Base-by-base conservation (phyloP, 2,888 invertebrate species). In the Acanthoscelides obtectus region DNA sequence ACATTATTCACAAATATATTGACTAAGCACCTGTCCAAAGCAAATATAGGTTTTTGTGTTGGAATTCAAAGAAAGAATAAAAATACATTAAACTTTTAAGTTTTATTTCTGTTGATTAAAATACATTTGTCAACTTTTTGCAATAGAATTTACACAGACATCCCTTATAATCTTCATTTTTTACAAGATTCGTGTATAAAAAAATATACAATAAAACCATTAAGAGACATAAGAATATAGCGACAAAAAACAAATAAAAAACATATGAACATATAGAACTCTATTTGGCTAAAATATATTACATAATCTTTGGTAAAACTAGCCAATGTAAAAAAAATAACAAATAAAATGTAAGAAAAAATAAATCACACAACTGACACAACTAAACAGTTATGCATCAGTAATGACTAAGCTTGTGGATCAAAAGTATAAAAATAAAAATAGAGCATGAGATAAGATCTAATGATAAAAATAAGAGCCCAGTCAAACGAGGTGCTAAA, bases 271-370 rank as follows among this genome's bases (percentile, higher is more conserved):
- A 72, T 77, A 71, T 71, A 75, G 76, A 73, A 70, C 72, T 74
- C 64, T 72, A 73, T 70, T 75, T 75, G 75, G 75, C 74, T 77
- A 76, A 68, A 78, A 79, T 83, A 84, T 85, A 81, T 83, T 85
- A 85, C 84, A 85, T 75, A 78, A 76, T 86, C 86, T 86, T 86
- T 86, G 86, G 86, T 85, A 83, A 83, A 82, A 84, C 86, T 85
- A 86, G 86, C 86, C 85, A 84, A 81, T 79, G 80, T 79, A 77
- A 79, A 81, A 78, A 79, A 80, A 78, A 78, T 76, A 75, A 79
- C 74, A 74, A 72, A 77, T 79, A 79, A 78, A 78, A 77, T 20
- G 75, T 76, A 75, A 74, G 75, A 79, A 78, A 78, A 77, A 21
- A 75, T 76, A 75, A 74, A 75, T 77, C 79, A 81, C 78, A 78